Evolutionary conservation across 2,888 invertebrate genomes (phyloP).

Genomic region (Chymomyza procnemis): DNA sequence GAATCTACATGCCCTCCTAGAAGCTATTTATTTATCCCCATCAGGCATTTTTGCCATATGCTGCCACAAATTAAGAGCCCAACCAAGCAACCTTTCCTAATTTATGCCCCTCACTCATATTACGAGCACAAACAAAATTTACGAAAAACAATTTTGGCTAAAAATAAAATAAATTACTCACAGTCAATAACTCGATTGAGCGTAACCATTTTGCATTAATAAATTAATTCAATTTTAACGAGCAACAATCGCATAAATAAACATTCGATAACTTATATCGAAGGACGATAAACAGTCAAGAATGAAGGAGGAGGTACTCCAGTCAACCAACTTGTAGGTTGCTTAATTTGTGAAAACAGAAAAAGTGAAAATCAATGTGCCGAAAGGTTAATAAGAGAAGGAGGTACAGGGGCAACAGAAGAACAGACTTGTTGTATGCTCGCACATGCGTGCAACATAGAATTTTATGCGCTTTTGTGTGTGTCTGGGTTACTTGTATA

Average conservation of each 20-base stretch:
- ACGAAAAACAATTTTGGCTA: not conserved
- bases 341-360: slow-evolving; percentile 1
- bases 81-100: slow-evolving; percentile 35
- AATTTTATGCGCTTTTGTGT: not conserved
- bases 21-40: too few species aligned
- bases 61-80: slow-evolving; percentile 26
- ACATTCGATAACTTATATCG: slow-evolving; percentile 17
- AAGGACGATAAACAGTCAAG: not conserved
- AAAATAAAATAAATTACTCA: not conserved
- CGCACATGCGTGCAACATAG: slow-evolving; percentile 14
- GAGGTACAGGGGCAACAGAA: not conserved
- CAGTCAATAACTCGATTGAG: not conserved
- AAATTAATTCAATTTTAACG: slow-evolving; percentile 63
- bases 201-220: not conserved
- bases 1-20: too few species aligned
- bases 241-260: slow-evolving; percentile 56
- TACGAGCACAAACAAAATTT: not conserved
- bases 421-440: not conserved
- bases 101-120: slow-evolving; percentile 36
- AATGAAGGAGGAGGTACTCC: not conserved
- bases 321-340: slow-evolving; percentile 7
- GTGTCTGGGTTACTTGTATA: too few species aligned
- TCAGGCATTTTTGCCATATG: too few species aligned
- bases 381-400: not conserved
- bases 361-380: not conserved